Conservation (phyloP, 2,888 invertebrate species). For the Chironomus tentans region DNA sequence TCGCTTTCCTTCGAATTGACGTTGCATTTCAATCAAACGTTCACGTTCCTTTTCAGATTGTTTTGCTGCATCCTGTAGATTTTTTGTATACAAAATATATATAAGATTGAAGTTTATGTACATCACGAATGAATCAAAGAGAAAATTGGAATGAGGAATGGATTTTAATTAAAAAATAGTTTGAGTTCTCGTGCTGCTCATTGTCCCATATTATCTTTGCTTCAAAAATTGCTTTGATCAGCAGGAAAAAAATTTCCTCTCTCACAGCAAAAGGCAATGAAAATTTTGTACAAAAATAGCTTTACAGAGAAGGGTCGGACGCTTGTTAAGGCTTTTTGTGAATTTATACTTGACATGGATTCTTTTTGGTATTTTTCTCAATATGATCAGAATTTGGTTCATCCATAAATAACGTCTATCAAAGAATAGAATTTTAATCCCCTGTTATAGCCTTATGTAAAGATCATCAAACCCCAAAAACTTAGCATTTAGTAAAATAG, state of each 20-base stretch:
- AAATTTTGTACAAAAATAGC: neutral
- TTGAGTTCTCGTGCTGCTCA: neutral
- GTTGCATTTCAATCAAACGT: slow-evolving; percentile 37
- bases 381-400: too few relatives aligned
- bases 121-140: too few relatives aligned
- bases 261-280: neutral
- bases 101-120: too few relatives aligned
- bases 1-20: slow-evolving; percentile 38
- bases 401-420: too few relatives aligned
- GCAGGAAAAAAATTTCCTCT: neutral
- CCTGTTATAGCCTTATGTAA: too few relatives aligned
- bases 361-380: too few relatives aligned
- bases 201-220: neutral
- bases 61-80: slow-evolving; percentile 35
- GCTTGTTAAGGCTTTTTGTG: too few relatives aligned
- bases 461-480: too few relatives aligned
- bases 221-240: neutral
- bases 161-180: slow-evolving; percentile 16
- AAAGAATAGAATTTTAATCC: too few relatives aligned
- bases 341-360: too few relatives aligned
- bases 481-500: too few relatives aligned
- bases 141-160: neutral
- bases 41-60: slow-evolving; percentile 40
- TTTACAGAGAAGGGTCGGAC: too few relatives aligned
- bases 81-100: neutral